These are phyloP conservation scores for Uromys caudimaculatus DNA, from an alignment of 2,797 vertebrate genomes.

Conservation along the genomic window DNA sequence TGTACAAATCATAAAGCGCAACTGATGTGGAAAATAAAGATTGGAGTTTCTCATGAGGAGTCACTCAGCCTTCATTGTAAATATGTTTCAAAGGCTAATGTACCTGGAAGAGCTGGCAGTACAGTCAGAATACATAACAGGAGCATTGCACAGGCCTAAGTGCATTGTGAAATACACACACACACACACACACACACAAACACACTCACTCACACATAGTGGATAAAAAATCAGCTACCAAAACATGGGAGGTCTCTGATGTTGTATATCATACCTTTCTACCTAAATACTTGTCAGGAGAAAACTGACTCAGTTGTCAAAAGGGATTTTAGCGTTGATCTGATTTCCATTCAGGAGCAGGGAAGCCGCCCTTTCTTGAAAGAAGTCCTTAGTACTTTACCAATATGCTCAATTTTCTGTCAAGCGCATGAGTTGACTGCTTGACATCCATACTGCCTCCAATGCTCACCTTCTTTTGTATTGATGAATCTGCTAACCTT, in stretches of 20 bases:
- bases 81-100: slow-evolving; percentile 52
- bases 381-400: slow-evolving; percentile 63
- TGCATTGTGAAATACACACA: neutral
- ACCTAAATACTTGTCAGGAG: slow-evolving; percentile 79
- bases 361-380: slow-evolving; percentile 45
- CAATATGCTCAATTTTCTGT: slow-evolving; percentile 60
- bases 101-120: neutral
- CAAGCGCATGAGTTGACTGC: slow-evolving; percentile 53
- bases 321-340: slow-evolving; percentile 79
- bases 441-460: slow-evolving; percentile 54
- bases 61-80: slow-evolving; percentile 56
- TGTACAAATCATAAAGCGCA: slow-evolving; percentile 70
- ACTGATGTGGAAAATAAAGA: slow-evolving; percentile 70
- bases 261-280: slow-evolving; percentile 74
- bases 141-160: neutral
- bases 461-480: slow-evolving; percentile 61
- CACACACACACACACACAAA: neutral
- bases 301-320: slow-evolving; percentile 73
- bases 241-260: slow-evolving; percentile 36
- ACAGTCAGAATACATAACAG: slow-evolving; percentile 56
- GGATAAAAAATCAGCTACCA: neutral
- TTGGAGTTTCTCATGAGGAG: slow-evolving; percentile 40
- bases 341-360: slow-evolving; percentile 69
- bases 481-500: slow-evolving; percentile 73
- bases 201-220: neutral